Conservation (phyloP, 2,888 invertebrate species). For the Macrophya annulata region DNA sequence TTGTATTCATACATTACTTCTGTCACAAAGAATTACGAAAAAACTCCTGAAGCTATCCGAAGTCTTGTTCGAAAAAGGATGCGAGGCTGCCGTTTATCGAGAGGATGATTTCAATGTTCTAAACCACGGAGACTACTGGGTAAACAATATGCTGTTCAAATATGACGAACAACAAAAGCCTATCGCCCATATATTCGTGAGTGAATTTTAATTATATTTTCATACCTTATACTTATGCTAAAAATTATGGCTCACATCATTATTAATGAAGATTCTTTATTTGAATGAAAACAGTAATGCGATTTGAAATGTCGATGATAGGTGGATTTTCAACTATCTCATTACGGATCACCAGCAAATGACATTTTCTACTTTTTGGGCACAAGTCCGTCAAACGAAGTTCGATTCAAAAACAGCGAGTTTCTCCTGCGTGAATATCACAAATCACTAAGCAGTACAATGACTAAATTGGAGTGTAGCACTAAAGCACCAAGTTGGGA, state of each 20-base stretch:
- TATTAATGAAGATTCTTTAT: neutral
- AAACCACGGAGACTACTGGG: slow-evolving; percentile 76
- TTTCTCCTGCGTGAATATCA: slow-evolving; percentile 69
- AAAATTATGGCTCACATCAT: neutral
- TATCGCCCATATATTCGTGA: slow-evolving; percentile 72
- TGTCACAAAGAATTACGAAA: slow-evolving; percentile 53
- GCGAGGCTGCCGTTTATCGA: neutral
- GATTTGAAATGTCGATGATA: slow-evolving; percentile 67
- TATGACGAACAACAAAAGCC: slow-evolving; percentile 69
- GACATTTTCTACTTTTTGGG: slow-evolving; percentile 80
- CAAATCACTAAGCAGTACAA: slow-evolving; percentile 61
- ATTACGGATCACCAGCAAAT: slow-evolving; percentile 78
- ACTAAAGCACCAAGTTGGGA: slow-evolving; percentile 68
- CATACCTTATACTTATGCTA: neutral
- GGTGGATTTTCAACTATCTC: slow-evolving; percentile 80
- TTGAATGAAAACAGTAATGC: neutral
- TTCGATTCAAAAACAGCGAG: slow-evolving; percentile 63
- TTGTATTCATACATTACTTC: neutral
- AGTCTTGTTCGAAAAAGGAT: slow-evolving; percentile 58
- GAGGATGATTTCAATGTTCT: slow-evolving; percentile 72
- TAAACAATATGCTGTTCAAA: slow-evolving; percentile 76
- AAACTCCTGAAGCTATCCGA: slow-evolving; percentile 56
- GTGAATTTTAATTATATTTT: slow-evolving; percentile 55
- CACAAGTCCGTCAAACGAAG: slow-evolving; percentile 73
- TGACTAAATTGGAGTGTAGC: slow-evolving; percentile 70